A percentile compares a stretch with the other conserved stretches of the same genome.
Evolutionary conservation across 2,113 vertebrate genomes (phyloP).

Genomic region (Actenoides hombroni): DNA sequence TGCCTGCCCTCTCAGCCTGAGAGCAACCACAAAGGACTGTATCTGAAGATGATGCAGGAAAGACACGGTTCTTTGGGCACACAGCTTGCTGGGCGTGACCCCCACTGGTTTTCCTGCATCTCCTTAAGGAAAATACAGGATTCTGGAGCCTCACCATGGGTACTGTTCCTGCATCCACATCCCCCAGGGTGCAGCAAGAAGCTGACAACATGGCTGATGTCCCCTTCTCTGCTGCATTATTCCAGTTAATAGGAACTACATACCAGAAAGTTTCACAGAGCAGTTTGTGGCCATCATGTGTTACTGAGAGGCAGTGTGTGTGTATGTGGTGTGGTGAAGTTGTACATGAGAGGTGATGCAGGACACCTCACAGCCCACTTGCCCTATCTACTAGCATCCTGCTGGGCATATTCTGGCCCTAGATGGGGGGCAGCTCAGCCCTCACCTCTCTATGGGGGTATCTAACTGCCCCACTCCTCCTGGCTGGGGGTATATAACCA

Average conservation of each 20-base stretch:
- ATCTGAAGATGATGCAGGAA: background rate
- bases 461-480: background rate
- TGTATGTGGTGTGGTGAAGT: fast-evolving
- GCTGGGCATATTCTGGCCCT: background rate
- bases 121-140: background rate
- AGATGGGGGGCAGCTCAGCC: fast-evolving
- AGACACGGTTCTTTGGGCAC: fast-evolving
- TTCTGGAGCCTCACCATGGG: fast-evolving
- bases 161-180: background rate
- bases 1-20: background rate
- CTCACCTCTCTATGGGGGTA: fast-evolving
- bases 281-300: background rate
- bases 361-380: fast-evolving
- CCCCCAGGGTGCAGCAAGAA: background rate
- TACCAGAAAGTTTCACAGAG: background rate
- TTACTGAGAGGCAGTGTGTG: background rate
- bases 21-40: background rate
- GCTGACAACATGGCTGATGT: background rate
- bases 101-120: background rate
- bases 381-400: background rate
- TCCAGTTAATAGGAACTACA: constrained; percentile 21
- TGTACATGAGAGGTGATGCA: background rate
- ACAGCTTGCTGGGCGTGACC: fast-evolving
- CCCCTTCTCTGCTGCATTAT: background rate
- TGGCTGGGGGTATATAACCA: fast-evolving